Percentiles rank a stretch among this genome's conserved stretches.
Evolutionary conservation across 2,113 vertebrate species (phyloP).

Genomic region (Crotalus helleri): DNA sequence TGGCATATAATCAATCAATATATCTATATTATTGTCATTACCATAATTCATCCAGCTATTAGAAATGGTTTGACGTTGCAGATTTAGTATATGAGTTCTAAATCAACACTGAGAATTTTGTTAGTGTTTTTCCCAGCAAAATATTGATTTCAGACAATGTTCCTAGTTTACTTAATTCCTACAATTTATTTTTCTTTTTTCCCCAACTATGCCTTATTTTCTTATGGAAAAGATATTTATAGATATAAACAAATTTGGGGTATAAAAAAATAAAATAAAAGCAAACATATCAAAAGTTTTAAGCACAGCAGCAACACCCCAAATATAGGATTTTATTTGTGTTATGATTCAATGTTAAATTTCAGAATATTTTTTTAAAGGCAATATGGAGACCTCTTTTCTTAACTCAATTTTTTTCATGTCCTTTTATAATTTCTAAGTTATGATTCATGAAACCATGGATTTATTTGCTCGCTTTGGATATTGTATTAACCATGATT

Average conservation of each 20-base stretch:
- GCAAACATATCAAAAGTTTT: background rate
- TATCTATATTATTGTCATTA: background rate
- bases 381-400: background rate
- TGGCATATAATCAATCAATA: background rate
- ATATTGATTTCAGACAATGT: background rate
- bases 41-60: background rate
- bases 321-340: background rate
- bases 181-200: background rate
- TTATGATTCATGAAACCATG: background rate
- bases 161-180: background rate
- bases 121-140: too few relatives aligned
- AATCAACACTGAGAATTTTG: background rate
- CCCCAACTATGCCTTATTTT: background rate
- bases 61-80: background rate
- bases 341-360: background rate
- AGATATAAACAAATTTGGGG: background rate
- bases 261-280: background rate
- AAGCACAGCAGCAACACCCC: background rate
- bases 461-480: background rate
- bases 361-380: background rate
- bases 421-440: background rate
- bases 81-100: background rate
- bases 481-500: background rate
- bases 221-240: background rate
- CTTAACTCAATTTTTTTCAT: background rate